These are phyloP conservation scores for Drosophila macrothrix DNA, from an alignment of 2,888 invertebrate genomes.

Conservation along the genomic window DNA sequence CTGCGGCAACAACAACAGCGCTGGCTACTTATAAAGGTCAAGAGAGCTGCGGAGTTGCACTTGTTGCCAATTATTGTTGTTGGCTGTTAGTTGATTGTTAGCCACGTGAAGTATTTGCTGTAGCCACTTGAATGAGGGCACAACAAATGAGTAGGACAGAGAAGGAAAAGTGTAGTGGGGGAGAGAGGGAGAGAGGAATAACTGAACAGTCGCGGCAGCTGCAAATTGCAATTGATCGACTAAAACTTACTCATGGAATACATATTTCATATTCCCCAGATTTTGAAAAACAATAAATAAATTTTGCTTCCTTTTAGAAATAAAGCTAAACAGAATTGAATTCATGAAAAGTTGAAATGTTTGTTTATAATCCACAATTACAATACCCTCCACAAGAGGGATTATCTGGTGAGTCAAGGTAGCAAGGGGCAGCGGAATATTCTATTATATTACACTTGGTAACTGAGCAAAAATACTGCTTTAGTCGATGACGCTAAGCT, in stretches of 20 bases:
- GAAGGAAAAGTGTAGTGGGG: neutral
- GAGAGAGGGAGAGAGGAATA: neutral
- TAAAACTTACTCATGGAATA: neutral
- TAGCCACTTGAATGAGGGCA: conserved; percentile 53
- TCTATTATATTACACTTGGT: too few relatives aligned
- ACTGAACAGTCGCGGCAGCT: neutral
- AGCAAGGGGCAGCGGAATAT: neutral
- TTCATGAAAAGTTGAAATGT: neutral
- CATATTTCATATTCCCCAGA: neutral
- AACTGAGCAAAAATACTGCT: too few relatives aligned
- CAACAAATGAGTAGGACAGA: conserved; percentile 1
- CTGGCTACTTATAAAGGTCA: conserved; percentile 66
- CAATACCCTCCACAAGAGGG: neutral
- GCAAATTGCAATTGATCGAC: neutral
- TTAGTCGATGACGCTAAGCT: neutral
- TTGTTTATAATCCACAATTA: neutral
- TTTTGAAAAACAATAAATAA: neutral
- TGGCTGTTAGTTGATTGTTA: conserved; percentile 28
- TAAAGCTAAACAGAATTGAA: neutral
- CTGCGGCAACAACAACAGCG: conserved; percentile 13
- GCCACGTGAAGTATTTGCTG: conserved; percentile 53
- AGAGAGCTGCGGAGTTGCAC: conserved; percentile 59
- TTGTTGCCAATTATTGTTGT: conserved; percentile 38
- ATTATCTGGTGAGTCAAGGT: neutral
- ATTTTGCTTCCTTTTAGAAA: neutral